phyloP scores from a whole-genome alignment of 2,888 invertebrate species.

The Caenorhabditis plicata region DNA sequence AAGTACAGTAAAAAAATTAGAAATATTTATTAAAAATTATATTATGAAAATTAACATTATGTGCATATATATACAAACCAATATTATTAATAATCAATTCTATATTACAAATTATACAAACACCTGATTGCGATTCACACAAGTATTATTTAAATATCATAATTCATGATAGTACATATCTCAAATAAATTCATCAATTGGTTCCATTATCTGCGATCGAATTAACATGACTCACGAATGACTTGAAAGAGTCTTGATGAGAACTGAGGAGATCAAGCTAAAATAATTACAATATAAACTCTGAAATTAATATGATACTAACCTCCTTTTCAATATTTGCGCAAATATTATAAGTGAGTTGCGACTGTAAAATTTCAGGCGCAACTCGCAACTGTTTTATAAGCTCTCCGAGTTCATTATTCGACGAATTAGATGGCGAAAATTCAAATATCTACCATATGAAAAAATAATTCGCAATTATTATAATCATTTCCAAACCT shows the following conservation, averaged over 20 bases:
- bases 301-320: neutral
- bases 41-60: no score
- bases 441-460: neutral
- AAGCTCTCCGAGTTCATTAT: constrained; percentile 16
- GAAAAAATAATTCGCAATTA: neutral
- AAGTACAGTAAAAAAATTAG: no score
- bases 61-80: no score
- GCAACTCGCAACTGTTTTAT: constrained; percentile 18
- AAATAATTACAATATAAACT: constrained; percentile 3
- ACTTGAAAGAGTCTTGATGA: constrained; percentile 11
- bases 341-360: constrained; percentile 6
- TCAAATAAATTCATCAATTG: no score
- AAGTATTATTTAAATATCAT: no score
- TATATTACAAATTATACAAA: no score
- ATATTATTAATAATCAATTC: no score
- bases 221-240: constrained; percentile 16
- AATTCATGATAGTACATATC: no score
- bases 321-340: constrained; percentile 18
- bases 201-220: constrained; percentile 22
- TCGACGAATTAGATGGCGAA: no score
- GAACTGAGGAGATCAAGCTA: constrained; percentile 14
- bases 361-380: constrained; percentile 12
- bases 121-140: no score
- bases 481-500: neutral
- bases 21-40: no score